Percentiles rank a stretch among this genome's conserved stretches.
These are phyloP conservation scores for Campodea augens DNA, from an alignment of 1,140 invertebrate genomes.

Conservation along the genomic window DNA sequence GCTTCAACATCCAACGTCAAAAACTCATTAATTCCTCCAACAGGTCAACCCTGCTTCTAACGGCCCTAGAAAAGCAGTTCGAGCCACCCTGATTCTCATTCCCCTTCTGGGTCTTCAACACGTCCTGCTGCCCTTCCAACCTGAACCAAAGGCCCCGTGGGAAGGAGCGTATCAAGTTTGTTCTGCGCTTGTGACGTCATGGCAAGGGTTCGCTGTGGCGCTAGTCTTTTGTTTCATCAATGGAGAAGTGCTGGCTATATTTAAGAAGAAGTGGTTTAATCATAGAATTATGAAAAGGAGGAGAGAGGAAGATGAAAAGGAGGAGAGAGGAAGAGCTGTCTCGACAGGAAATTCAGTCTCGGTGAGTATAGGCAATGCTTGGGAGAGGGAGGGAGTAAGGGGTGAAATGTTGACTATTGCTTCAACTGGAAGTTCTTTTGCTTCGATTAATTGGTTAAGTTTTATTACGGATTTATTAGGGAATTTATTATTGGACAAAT, in stretches of 20 bases:
- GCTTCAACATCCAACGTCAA: too few relatives aligned
- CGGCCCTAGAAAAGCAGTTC: conserved; percentile 22
- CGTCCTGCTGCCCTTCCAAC: conserved; percentile 71
- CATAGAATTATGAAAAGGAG: neutral
- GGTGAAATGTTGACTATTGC: too few relatives aligned
- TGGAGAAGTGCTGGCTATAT: neutral
- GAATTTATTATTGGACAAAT: too few relatives aligned
- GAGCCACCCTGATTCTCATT: conserved; percentile 72
- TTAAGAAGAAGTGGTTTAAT: neutral
- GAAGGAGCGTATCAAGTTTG: conserved; percentile 26
- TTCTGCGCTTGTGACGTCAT: conserved; percentile 28
- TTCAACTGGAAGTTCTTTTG: too few relatives aligned
- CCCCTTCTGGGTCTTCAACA: conserved; percentile 67
- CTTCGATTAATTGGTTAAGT: too few relatives aligned
- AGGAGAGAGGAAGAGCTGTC: neutral
- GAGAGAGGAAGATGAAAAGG: too few relatives aligned
- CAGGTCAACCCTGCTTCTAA: neutral
- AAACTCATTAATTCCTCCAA: too few relatives aligned
- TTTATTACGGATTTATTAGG: too few relatives aligned
- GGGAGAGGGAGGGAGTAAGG: too few relatives aligned
- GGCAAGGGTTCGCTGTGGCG: conserved; percentile 9
- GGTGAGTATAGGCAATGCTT: too few relatives aligned
- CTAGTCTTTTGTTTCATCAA: neutral
- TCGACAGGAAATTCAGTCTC: neutral
- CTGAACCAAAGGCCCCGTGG: conserved; percentile 24